Percentiles rank a stretch among this genome's conserved stretches.
Evolutionary conservation across 2,113 vertebrate genomes (phyloP).

Genomic region (Hystrix cristata): DNA sequence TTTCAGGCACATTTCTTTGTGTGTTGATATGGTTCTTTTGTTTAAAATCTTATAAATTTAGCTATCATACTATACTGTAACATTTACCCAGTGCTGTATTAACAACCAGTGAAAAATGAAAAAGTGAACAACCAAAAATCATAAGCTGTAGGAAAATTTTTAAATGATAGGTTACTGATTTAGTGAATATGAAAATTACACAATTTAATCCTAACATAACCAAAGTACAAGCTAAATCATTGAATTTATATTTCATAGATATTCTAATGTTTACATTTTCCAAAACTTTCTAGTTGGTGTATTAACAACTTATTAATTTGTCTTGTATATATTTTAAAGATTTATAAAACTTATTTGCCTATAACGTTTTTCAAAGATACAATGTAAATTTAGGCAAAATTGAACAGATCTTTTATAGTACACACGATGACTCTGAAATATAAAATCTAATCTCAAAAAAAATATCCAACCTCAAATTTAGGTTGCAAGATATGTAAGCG

Average conservation of each 20-base stretch:
- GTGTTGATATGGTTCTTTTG: neutral
- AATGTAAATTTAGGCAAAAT: neutral
- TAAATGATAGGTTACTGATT: neutral
- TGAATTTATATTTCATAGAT: constrained; percentile 29
- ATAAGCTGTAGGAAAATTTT: constrained; percentile 28
- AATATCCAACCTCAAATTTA: neutral
- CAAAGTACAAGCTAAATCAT: neutral
- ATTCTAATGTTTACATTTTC: constrained; percentile 34
- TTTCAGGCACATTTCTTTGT: neutral
- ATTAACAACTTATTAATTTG: constrained; percentile 21
- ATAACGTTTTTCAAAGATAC: neutral
- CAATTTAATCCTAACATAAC: constrained; percentile 12
- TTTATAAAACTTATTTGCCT: constrained; percentile 39
- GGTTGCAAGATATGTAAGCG: neutral
- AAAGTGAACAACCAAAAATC: neutral
- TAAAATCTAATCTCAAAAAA: constrained; percentile 24
- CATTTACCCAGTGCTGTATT: neutral
- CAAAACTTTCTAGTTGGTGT: neutral
- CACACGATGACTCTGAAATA: neutral
- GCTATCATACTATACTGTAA: neutral
- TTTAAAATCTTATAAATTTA: constrained; percentile 26
- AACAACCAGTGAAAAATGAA: constrained; percentile 8
- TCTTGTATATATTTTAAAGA: constrained; percentile 31
- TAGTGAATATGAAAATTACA: neutral
- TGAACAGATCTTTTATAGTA: neutral